A percentile compares a stretch with the other conserved stretches of the same genome.
Evolutionary conservation across 2,888 invertebrate genomes (phyloP).

Genomic region (Drosophila anomalata): DNA sequence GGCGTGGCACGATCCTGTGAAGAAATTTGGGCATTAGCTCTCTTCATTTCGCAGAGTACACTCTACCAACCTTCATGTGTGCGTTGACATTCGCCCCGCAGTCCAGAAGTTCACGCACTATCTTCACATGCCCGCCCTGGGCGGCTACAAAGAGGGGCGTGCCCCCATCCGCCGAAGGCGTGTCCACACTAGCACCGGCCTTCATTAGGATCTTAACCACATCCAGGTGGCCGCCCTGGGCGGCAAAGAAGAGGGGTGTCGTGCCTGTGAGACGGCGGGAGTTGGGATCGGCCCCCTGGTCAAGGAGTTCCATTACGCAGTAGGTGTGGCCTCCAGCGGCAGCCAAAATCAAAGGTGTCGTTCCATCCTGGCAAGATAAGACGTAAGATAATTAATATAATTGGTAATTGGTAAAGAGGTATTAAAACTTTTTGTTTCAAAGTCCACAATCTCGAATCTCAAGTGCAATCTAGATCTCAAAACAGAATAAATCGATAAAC

Average conservation of each 20-base stretch:
- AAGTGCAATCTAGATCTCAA: neutral
- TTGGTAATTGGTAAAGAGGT: too few relatives aligned
- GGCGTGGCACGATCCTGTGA: conserved; percentile 95
- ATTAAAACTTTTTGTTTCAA: too few relatives aligned
- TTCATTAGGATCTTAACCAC: conserved; percentile 91
- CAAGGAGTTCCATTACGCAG: conserved; percentile 92
- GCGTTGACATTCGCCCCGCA: conserved; percentile 92
- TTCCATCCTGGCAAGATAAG: conserved; percentile 92
- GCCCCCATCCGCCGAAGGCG: conserved; percentile 95
- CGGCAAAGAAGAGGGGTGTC: conserved; percentile 96
- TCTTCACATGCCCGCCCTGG: conserved; percentile 95
- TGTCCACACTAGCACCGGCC: conserved; percentile 91
- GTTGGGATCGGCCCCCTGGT: conserved; percentile 95
- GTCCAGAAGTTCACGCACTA: conserved; percentile 92
- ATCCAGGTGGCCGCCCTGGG: conserved; percentile 95
- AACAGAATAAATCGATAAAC: neutral
- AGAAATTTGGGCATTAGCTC: neutral
- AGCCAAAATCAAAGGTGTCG: conserved; percentile 95
- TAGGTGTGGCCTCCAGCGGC: conserved; percentile 95
- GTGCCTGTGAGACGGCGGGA: conserved; percentile 95
- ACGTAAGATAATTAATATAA: too few relatives aligned
- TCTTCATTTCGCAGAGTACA: neutral
- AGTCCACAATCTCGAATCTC: too few relatives aligned
- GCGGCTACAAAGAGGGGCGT: conserved; percentile 96
- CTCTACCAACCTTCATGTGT: conserved; percentile 89